Conservation (phyloP, 2,797 vertebrate species). For the Gephyroberyx darwinii region DNA sequence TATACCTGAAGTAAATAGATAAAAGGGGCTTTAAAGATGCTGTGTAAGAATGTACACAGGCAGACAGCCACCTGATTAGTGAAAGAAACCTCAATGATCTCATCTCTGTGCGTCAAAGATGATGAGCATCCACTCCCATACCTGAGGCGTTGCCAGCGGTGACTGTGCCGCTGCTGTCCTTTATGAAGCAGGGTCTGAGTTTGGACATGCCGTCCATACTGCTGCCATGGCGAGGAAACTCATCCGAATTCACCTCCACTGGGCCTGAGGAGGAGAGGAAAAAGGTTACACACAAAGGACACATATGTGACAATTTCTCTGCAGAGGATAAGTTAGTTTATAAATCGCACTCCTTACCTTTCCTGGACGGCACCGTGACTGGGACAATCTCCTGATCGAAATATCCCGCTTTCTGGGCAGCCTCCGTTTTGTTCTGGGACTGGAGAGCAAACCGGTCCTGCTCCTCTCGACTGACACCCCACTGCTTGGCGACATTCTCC, state of each 20-base stretch:
- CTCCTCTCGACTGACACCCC: constrained; percentile 87
- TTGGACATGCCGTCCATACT: constrained; percentile 86
- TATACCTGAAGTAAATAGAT: constrained; percentile 80
- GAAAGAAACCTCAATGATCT: neutral
- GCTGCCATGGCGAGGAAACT: constrained; percentile 93
- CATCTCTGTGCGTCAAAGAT: neutral
- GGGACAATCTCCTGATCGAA: constrained; percentile 94
- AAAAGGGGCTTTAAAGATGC: neutral
- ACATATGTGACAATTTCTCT: neutral
- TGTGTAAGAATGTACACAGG: neutral
- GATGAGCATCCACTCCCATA: constrained; percentile 51
- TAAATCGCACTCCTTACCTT: constrained; percentile 79
- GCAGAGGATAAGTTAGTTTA: neutral
- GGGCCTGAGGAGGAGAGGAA: constrained; percentile 77
- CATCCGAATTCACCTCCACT: constrained; percentile 89
- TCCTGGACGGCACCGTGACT: constrained; percentile 88
- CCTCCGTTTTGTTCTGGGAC: constrained; percentile 91
- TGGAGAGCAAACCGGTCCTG: constrained; percentile 89
- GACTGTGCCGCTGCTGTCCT: constrained; percentile 89
- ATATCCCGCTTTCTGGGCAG: constrained; percentile 91
- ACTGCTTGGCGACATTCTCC: constrained; percentile 95
- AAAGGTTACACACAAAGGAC: neutral
- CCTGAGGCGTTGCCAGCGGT: constrained; percentile 96
- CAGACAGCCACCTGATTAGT: constrained; percentile 3
- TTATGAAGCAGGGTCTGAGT: constrained; percentile 91